Evolutionary conservation across 2,113 vertebrate genomes (phyloP), one percentile per base, ranked within the genome.

Genomic region (Phrynosoma platyrhinos): DNA sequence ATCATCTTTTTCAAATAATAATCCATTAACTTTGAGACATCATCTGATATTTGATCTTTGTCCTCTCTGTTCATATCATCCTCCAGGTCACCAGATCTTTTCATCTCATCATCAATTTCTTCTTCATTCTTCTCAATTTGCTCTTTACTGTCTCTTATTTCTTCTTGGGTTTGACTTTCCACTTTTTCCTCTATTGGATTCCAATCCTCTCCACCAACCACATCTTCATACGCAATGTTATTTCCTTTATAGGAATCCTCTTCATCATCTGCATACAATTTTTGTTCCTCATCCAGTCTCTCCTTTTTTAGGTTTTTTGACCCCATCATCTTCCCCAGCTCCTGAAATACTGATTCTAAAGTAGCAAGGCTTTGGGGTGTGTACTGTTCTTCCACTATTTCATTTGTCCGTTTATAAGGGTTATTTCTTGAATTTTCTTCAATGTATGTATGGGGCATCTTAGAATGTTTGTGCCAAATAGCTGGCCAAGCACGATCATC

Each of bases 341-440:
- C 98, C 85, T 99, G 98, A 87, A 99, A 99, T 88, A 99, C 97
- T 0, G 98, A 99, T 93, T 99, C 98, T 90, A 99, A 92, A 0
- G 98, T 99, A 2, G 98, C 98, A 18, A 99, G 97, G 90, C 97
- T 99, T 90, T 99, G 98, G 27, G 98, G 98, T 0, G 98, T 99
- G 81, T 99, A 99, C 55, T 99, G 98, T 90, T 98, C 98, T 90
- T 99, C 98, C 66, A 99, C 97, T 0, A 98, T 98, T 94, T 99
- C 98, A 20, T 98, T 99, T 55, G 98, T 99, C 23, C 98, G 98
- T 80, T 99, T 99, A 81, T 98, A 98, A 76, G 97, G 98, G 83
- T 94, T 98, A 88, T 98, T 98, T 6, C 98, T 95, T 87, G 98
- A 98, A 76, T 96, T 96, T 81, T 98, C 97, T 74, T 98, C 98